Percentiles rank a stretch among this genome's conserved stretches.
Evolutionary conservation across 2,888 invertebrate genomes (phyloP).

Genomic region (Acleris sparsana): DNA sequence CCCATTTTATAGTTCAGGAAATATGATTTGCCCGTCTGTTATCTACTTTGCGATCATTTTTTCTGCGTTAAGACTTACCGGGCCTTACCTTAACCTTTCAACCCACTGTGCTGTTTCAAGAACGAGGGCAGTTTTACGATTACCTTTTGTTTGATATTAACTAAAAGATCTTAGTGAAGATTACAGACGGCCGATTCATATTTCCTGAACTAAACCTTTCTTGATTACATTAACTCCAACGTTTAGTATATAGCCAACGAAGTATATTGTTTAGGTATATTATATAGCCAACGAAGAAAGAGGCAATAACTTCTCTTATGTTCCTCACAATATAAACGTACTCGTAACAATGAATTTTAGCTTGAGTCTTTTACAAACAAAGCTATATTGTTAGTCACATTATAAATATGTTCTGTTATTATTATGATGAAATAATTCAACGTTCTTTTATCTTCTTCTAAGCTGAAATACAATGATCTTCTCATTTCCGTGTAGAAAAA

Average conservation of each 20-base stretch:
- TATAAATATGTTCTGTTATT: not conserved
- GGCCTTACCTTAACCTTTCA: too few species aligned
- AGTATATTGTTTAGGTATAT: not conserved
- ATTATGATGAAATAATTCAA: not conserved
- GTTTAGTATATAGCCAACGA: not conserved
- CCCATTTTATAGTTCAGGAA: too few species aligned
- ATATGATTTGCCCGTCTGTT: too few species aligned
- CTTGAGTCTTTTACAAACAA: not conserved
- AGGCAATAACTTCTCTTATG: not conserved
- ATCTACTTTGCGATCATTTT: too few species aligned
- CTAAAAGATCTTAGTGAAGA: too few species aligned
- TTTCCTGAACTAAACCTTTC: too few species aligned
- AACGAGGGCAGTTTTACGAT: too few species aligned
- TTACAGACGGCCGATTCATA: too few species aligned
- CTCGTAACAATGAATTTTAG: not conserved
- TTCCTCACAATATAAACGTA: not conserved
- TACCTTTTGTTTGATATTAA: too few species aligned
- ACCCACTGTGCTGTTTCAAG: too few species aligned
- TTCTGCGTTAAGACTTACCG: too few species aligned
- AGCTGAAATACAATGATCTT: not conserved
- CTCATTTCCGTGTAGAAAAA: conserved; percentile 3
- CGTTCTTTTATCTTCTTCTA: not conserved
- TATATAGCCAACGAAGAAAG: not conserved
- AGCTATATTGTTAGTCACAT: not conserved
- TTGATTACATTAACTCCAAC: not conserved